These are phyloP conservation scores for Troides helena DNA, from an alignment of 2,888 invertebrate genomes.

Conservation along the genomic window DNA sequence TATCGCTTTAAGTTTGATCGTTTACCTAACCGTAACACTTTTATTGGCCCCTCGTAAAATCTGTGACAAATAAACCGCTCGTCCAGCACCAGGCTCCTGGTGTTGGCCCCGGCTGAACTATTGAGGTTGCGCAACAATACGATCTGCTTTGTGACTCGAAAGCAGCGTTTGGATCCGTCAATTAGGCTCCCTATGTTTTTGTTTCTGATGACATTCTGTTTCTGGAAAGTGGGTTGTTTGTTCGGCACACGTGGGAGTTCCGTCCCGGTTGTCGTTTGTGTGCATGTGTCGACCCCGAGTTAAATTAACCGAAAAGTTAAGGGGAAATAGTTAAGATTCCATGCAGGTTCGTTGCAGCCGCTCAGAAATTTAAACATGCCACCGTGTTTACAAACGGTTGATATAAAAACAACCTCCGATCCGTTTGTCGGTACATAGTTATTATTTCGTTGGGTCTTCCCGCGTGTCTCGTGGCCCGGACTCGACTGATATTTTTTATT, in stretches of 20 bases:
- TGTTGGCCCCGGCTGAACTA: slow-evolving; percentile 27
- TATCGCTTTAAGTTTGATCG: slow-evolving; percentile 64
- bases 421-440: background rate
- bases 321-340: slow-evolving; percentile 73
- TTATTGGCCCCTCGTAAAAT: slow-evolving; percentile 46
- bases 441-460: background rate
- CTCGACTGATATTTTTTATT: slow-evolving; percentile 9
- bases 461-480: slow-evolving; percentile 4
- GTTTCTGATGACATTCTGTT: slow-evolving; percentile 67
- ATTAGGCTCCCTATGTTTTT: slow-evolving; percentile 67
- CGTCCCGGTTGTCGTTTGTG: slow-evolving; percentile 52
- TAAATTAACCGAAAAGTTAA: slow-evolving; percentile 77
- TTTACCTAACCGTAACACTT: slow-evolving; percentile 64
- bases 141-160: too few species aligned
- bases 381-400: slow-evolving; percentile 5
- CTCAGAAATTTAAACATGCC: slow-evolving; percentile 54
- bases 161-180: slow-evolving; percentile 36
- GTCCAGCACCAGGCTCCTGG: slow-evolving; percentile 28
- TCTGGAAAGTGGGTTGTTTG: slow-evolving; percentile 67
- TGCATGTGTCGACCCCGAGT: slow-evolving; percentile 69
- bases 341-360: slow-evolving; percentile 48
- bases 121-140: background rate
- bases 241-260: slow-evolving; percentile 69
- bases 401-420: background rate
- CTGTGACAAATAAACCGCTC: slow-evolving; percentile 37